Evolutionary conservation across 2,113 vertebrate species (phyloP), one percentile per base, ranked within the genome.

Genomic region (Casuarius casuarius): DNA sequence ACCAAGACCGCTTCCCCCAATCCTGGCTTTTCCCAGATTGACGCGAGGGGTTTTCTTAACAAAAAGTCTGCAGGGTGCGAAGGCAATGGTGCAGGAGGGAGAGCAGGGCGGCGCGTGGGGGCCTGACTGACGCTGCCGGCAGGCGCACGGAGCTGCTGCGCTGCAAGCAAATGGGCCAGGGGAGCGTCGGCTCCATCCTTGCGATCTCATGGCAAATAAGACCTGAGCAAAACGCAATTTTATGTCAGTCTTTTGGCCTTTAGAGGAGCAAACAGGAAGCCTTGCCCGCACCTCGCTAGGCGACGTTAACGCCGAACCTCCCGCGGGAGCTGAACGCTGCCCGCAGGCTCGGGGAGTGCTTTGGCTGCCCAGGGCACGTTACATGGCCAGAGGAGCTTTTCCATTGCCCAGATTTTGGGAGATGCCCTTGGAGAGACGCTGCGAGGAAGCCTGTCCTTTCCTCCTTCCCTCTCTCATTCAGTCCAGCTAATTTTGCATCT

Each of bases 401-500:
- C 49, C 49, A 10, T 56, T 4, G 14, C 51, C 52, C 0, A 7
- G 38, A 48, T 52, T 76, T 70, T 66, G 23, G 48, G 59, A 93
- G 23, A 48, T 61, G 70, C 49, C 63, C 73, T 77, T 81, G 82
- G 77, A 79, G 81, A 73, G 82, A 28, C 10, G 4, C 22, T 58
- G 66, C 74, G 76, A 74, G 78, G 84, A 91, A 89, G 63, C 0
- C 1, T 63, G 51, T 22, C 89, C 70, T 92, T 89, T 86, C 84
- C 82, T 44, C 40, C 85, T 83, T 91, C 56, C 46, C 42, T 86
- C 77, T 72, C 54, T 82, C 87, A 92, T 96, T 44, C 38, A 61
- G 73, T 63, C 72, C 58, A 26, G 90, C 92, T 96, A 73, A 95
- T 93, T 95, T 72, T 72, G 70, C 61, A 44, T 89, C 95, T 94